Conservation (phyloP, 2,797 vertebrate genomes). For the Sylvilagus floridanus region DNA sequence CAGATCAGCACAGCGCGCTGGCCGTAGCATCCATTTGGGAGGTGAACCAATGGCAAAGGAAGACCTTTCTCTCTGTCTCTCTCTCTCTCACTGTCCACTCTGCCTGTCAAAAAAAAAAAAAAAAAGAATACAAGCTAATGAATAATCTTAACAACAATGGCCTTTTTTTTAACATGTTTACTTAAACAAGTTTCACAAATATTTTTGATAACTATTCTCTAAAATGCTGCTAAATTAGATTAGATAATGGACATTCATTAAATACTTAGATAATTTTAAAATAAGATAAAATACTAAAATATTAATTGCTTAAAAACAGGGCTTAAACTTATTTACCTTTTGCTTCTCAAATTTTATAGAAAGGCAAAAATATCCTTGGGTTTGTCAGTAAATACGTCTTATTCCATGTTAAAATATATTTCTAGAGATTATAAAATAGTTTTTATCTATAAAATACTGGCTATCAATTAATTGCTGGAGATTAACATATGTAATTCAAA, state of each 20-base stretch:
- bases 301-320: background rate
- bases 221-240: background rate
- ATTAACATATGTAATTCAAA: background rate
- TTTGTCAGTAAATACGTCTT: background rate
- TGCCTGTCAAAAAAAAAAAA: too few species aligned
- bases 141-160: background rate
- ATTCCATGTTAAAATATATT: background rate
- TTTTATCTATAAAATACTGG: background rate
- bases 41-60: too few species aligned
- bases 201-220: background rate
- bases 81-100: too few species aligned
- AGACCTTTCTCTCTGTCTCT: too few species aligned
- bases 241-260: background rate
- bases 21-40: too few species aligned
- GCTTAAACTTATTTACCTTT: background rate
- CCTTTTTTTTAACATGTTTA: background rate
- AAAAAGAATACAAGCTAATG: background rate
- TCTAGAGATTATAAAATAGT: background rate
- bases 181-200: background rate
- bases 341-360: background rate
- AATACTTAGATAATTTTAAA: background rate
- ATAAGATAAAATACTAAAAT: background rate
- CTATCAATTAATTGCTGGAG: background rate
- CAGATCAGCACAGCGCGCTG: too few species aligned
- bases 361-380: background rate